Base-by-base conservation (phyloP, 2,888 invertebrate genomes). In the Cryptocephalus primarius region DNA sequence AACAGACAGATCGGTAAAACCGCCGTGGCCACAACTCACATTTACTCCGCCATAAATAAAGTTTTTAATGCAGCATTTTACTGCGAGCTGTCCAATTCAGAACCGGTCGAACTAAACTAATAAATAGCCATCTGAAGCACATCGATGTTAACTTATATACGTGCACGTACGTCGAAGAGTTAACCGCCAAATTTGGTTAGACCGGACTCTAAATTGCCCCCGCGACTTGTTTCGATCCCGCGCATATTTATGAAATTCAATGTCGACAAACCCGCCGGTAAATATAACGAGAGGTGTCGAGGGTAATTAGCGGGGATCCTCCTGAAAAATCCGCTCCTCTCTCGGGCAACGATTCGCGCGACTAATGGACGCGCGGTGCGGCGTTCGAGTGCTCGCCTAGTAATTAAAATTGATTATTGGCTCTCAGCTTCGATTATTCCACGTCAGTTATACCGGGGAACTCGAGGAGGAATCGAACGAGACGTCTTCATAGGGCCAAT, bases 181-280 rank as follows among this genome's bases (percentile, higher is more conserved):
- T 41, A 50, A 46, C 55, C 56, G 52, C 57, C 57, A 51, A 56
- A 57, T 57, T 57, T 57, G 57, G 57, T 55, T 57, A 57, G 57
- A 57, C 56, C 6, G 36, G 12, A 6, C 36, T 36, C 11, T 36
- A 36, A 36, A 36, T 36, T 22, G 22, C 22, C 22, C 22, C 6
- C 22, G 22, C 22, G 36, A 36, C 11, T 36, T 36, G 12, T 36
- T 36, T 36, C 6, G 6, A 36, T 36, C 6, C 12, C n/a, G 12
- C 36, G 36, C 36, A 36, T 36, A 36, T 36, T 36, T 36, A 36
- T 36, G 36, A 36, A 36, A 22, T 22, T 22, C 22, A 4, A 36
- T 36, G 6, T 36, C 36, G 36, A 36, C 36, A n/a, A 36, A 36
- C 3, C 6, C 11, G 36, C 22, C 36, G 6, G 6, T 36, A 36